Conservation (phyloP, 2,797 vertebrate species). For the Enteromius paludinosus region DNA sequence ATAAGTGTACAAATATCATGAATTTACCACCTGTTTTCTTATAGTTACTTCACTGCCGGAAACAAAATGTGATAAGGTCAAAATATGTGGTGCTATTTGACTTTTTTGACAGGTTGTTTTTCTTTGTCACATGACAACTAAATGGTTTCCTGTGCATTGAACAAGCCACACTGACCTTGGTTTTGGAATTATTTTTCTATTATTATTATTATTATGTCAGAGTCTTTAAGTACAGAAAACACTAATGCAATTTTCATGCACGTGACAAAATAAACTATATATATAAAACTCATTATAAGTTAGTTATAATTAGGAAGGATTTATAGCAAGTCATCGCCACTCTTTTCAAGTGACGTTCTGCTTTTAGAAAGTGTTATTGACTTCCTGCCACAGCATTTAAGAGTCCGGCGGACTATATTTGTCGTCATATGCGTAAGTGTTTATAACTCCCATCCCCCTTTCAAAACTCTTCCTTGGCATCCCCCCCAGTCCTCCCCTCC, state of each 20-base stretch:
- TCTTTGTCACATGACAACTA: background rate
- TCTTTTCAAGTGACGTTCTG: background rate
- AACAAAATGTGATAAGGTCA: background rate
- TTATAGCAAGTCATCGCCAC: too few species aligned
- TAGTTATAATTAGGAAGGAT: too few species aligned
- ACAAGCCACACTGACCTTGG: background rate
- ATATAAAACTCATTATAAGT: background rate
- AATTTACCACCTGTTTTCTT: background rate
- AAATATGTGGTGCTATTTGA: background rate
- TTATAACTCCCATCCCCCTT: constrained; percentile 50
- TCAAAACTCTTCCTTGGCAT: constrained; percentile 39
- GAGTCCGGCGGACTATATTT: constrained; percentile 35
- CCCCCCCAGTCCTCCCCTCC: constrained; percentile 47
- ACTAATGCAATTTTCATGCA: background rate
- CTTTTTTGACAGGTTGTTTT: background rate
- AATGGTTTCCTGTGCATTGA: background rate
- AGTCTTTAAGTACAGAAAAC: background rate
- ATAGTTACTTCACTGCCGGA: background rate
- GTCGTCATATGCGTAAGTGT: constrained; percentile 42
- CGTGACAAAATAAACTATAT: too few species aligned
- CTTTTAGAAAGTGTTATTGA: background rate
- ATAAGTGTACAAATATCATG: background rate
- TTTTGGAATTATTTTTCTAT: background rate
- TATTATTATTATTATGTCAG: background rate
- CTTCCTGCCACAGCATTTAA: constrained; percentile 25